Evolutionary conservation across 2,888 invertebrate genomes (phyloP).

Genomic region (Perizoma flavofasciatum): DNA sequence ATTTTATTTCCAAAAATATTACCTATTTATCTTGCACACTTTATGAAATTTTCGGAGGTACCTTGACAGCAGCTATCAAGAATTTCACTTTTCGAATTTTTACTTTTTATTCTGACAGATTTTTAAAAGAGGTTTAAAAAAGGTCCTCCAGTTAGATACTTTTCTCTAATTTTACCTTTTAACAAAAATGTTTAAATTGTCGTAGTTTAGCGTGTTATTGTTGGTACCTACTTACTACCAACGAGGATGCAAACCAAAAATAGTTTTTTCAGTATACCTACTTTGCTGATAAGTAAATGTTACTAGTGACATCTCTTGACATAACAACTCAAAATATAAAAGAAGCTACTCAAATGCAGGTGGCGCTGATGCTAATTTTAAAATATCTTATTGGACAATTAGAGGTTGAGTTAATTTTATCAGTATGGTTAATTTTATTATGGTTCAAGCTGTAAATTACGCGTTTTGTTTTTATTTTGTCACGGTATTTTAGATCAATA

Average conservation of each 20-base stretch:
- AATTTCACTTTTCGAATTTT: slow-evolving; percentile 70
- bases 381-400: slow-evolving; percentile 3
- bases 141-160: background rate
- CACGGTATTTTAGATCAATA: too few relatives aligned
- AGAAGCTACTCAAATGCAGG: slow-evolving; percentile 64
- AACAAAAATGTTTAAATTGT: too few relatives aligned
- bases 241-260: too few relatives aligned
- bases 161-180: too few relatives aligned
- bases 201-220: too few relatives aligned
- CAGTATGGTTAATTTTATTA: too few relatives aligned
- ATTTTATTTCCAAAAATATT: slow-evolving; percentile 63
- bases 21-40: slow-evolving; percentile 42
- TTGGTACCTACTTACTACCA: too few relatives aligned
- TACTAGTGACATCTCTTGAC: slow-evolving; percentile 56
- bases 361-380: slow-evolving; percentile 49
- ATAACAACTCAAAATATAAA: slow-evolving; percentile 29
- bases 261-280: too few relatives aligned
- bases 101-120: slow-evolving; percentile 49
- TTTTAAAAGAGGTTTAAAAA: slow-evolving; percentile 14
- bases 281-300: background rate
- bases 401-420: background rate
- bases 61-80: slow-evolving; percentile 58
- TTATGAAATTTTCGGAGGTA: slow-evolving; percentile 49
- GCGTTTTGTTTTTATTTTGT: too few relatives aligned
- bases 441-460: too few relatives aligned